phyloP scores from a whole-genome alignment of 1,140 invertebrate genomes.

The Cydia fagiglandana region DNA sequence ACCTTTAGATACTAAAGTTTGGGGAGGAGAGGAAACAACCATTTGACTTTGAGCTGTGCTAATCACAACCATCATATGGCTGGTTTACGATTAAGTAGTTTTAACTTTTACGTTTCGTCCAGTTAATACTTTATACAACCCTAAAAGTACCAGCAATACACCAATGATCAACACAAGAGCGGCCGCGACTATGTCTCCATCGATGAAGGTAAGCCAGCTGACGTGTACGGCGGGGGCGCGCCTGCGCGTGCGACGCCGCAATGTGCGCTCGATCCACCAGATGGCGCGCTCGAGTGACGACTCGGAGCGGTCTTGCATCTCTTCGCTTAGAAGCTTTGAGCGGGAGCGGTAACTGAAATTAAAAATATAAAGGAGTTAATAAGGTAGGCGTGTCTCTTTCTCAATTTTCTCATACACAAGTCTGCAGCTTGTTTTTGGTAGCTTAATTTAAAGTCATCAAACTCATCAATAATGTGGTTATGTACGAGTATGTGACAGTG shows the following conservation, averaged over 20 bases:
- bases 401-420: no score
- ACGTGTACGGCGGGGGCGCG: not conserved
- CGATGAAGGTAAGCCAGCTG: not conserved
- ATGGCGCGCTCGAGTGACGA: not conserved
- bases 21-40: no score
- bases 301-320: not conserved
- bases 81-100: not conserved
- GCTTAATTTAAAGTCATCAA: no score
- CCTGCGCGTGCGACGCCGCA: not conserved
- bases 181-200: not conserved
- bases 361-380: not conserved
- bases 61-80: no score
- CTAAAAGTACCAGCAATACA: not conserved
- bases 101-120: not conserved
- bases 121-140: not conserved
- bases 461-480: no score
- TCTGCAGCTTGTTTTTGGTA: no score
- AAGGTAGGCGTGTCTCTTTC: not conserved
- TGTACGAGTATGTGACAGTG: no score
- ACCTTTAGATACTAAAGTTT: no score
- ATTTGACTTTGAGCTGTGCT: no score
- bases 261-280: not conserved
- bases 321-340: not conserved
- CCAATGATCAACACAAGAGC: not conserved
- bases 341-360: not conserved